Conservation (phyloP, 2,888 invertebrate species). For the Epirrhoe alternata region DNA sequence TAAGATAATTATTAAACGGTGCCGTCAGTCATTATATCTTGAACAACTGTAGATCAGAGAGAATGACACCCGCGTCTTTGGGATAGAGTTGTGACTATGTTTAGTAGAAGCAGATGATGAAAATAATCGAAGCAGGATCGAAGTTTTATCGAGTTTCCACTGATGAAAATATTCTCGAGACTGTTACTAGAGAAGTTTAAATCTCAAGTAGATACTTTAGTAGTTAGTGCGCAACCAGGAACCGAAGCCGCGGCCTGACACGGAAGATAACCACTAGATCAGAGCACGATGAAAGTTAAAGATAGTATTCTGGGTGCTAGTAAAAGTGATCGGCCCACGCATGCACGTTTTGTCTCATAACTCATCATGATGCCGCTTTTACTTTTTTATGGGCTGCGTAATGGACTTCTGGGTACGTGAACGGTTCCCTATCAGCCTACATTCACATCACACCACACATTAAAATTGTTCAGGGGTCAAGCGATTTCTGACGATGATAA, state of each 20-base stretch:
- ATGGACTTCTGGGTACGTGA: slow-evolving; percentile 4
- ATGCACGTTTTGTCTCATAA: slow-evolving; percentile 30
- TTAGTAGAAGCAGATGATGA: too few relatives aligned
- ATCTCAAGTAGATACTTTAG: not conserved
- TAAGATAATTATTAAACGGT: too few relatives aligned
- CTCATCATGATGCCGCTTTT: slow-evolving; percentile 27
- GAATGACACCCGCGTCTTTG: too few relatives aligned
- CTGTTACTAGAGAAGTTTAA: not conserved
- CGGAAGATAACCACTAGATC: not conserved
- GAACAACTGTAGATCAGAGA: too few relatives aligned
- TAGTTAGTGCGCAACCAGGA: not conserved
- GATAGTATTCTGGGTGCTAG: slow-evolving; percentile 35
- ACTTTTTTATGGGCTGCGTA: slow-evolving; percentile 30
- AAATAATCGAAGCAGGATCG: too few relatives aligned
- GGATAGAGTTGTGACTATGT: too few relatives aligned
- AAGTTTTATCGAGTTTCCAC: too few relatives aligned
- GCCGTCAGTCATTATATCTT: too few relatives aligned
- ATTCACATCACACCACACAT: not conserved
- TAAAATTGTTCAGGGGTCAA: too few relatives aligned
- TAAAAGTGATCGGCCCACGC: slow-evolving; percentile 40
- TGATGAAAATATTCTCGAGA: too few relatives aligned
- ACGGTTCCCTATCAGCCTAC: not conserved
- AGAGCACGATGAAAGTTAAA: slow-evolving; percentile 35
- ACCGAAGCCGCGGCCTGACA: not conserved
- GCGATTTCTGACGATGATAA: too few relatives aligned